Evolutionary conservation across 2,113 vertebrate species (phyloP).

Genomic region (Amphilophus citrinellus): DNA sequence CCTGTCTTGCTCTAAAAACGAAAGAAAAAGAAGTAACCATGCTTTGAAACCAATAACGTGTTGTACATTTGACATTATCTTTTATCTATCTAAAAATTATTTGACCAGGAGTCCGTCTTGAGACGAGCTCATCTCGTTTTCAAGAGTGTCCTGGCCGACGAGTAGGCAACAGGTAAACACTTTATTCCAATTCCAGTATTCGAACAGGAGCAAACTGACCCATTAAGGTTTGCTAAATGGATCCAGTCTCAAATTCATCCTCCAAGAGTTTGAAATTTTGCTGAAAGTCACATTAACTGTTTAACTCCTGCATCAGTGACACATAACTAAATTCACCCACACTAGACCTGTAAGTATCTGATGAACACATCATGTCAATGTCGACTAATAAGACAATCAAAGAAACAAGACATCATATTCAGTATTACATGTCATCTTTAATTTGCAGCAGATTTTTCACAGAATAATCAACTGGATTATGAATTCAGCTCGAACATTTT

Average conservation of each 20-base stretch:
- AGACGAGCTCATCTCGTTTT: constrained; percentile 89
- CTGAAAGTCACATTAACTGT: constrained; percentile 60
- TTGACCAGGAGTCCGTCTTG: constrained; percentile 89
- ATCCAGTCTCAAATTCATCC: constrained; percentile 70
- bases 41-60: constrained; percentile 82
- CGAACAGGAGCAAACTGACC: constrained; percentile 72
- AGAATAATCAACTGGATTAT: constrained; percentile 57
- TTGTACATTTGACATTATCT: constrained; percentile 85
- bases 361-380: constrained; percentile 58
- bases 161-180: constrained; percentile 88
- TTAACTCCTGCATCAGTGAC: constrained; percentile 65
- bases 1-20: constrained; percentile 81
- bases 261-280: constrained; percentile 66
- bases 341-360: constrained; percentile 50
- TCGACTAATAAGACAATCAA: constrained; percentile 61
- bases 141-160: constrained; percentile 87
- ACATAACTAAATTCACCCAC: constrained; percentile 65
- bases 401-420: constrained; percentile 64
- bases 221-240: constrained; percentile 71
- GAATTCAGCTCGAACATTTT: constrained; percentile 42
- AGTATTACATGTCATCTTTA: constrained; percentile 62
- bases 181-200: constrained; percentile 81
- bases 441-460: constrained; percentile 28
- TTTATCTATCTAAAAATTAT: constrained; percentile 87
- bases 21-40: constrained; percentile 73